A percentile compares a stretch with the other conserved stretches of the same genome.
phyloP scores from a whole-genome alignment of 2,797 vertebrate genomes.

The Morelia viridis region DNA sequence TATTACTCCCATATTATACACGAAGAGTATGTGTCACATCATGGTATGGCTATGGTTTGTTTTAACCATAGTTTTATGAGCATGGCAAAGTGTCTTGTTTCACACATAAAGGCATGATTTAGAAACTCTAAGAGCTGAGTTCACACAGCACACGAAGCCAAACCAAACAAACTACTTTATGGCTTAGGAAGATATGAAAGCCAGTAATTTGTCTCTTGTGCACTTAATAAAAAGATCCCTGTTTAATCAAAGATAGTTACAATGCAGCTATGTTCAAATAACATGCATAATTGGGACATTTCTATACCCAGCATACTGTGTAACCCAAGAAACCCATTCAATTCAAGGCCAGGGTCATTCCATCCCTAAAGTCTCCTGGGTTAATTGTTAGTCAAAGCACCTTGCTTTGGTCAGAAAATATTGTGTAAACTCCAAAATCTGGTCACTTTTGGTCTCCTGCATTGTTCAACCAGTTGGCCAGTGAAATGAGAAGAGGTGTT shows the following conservation, averaged over 20 bases:
- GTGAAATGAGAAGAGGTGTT: not conserved
- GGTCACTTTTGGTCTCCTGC: not conserved
- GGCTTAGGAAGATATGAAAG: not conserved
- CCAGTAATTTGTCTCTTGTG: not conserved
- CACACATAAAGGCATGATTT: not conserved
- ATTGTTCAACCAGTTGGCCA: not conserved
- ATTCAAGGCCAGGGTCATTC: not conserved
- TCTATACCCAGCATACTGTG: not conserved
- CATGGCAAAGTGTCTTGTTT: not conserved
- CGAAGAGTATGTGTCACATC: not conserved
- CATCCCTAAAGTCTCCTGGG: not conserved
- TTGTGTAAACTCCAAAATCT: not conserved
- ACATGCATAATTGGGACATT: not conserved
- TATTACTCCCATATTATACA: not conserved
- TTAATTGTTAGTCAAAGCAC: not conserved
- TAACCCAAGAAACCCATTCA: not conserved
- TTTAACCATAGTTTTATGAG: not conserved
- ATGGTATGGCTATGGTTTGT: not conserved
- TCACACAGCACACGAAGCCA: not conserved
- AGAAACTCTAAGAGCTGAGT: not conserved
- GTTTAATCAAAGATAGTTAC: too few relatives aligned
- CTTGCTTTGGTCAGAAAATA: not conserved
- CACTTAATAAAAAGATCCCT: too few relatives aligned
- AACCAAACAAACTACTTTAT: not conserved
- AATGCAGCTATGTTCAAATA: not conserved